Evolutionary conservation across 2,797 vertebrate species (phyloP), one percentile per base, ranked within the genome.

Genomic region (Diplodus sargus): DNA sequence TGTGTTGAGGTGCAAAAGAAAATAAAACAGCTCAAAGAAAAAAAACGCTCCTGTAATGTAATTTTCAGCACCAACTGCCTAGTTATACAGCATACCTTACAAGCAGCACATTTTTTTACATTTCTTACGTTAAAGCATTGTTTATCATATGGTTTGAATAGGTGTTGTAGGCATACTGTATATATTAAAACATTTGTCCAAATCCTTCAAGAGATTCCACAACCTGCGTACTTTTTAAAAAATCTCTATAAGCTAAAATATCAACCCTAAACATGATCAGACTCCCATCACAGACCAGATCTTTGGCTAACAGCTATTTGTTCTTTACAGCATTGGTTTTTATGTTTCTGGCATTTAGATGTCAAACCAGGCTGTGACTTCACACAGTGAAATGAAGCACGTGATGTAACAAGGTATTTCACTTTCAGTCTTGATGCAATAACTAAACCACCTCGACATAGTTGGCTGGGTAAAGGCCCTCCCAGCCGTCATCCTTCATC

Each of bases 391-490:
- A 61, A 78, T 54, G 17, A 70, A 84, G 48, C 39, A 39, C 28
- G 12, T 68, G 77, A 77, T 22, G 62, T 43, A 13, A 47, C 13
- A 15, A 62, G 58, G 61, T 51, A 23, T 82, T 58, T 69, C 25
- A 20, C 59, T 42, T 76, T 67, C 60, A 42, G 25, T 13, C 70
- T 14, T 5, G 39, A 14, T 9, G 18, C 17, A 0, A 49, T 9
- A 49, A 70, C 87, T 95, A 95, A 82, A 95, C 94, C 74, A 90
- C 86, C 75, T 95, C 94, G 0, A 95, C 95, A 3, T 96, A 96
- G 89, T 96, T 96, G 57, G 95, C 95, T 0, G 95, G 95, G 84
- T 95, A 96, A 60, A 96, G 94, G 39, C 95, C 95, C 91, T 96
- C 95, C 88, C 90, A 90, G 1, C 94, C 94, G 2, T 84, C 93